phyloP scores from a whole-genome alignment of 2,797 vertebrate species.

The Fringilla coelebs region DNA sequence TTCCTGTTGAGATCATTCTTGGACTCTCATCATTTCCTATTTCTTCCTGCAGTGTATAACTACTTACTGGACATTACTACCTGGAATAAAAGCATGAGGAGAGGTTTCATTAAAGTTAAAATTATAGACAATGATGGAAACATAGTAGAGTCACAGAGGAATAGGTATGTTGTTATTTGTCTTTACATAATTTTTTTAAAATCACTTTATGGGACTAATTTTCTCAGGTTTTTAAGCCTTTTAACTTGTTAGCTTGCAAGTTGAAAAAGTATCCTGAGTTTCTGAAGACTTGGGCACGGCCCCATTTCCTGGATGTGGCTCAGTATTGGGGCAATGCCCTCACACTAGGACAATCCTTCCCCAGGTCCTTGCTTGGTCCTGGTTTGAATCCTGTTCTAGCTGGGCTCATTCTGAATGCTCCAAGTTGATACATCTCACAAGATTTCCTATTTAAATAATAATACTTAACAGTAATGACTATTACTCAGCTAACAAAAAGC shows the following conservation, averaged over 20 bases:
- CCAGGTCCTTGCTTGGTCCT: background rate
- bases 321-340: background rate
- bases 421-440: background rate
- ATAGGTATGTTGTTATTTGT: slow-evolving; percentile 64
- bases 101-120: slow-evolving; percentile 74
- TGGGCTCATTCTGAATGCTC: background rate
- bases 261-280: background rate
- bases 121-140: slow-evolving; percentile 66
- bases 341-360: background rate
- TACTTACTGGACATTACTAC: slow-evolving; percentile 73
- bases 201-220: background rate
- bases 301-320: background rate
- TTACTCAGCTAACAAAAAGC: background rate
- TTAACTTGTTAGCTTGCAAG: background rate
- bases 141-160: slow-evolving; percentile 44
- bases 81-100: slow-evolving; percentile 59
- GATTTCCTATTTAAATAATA: background rate
- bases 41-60: slow-evolving; percentile 72
- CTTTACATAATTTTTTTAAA: background rate
- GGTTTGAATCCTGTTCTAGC: background rate
- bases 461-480: background rate
- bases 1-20: background rate
- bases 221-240: background rate
- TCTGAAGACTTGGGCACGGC: background rate
- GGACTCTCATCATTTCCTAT: background rate